A percentile compares a stretch with the other conserved stretches of the same genome.
Conservation (phyloP, 2,888 invertebrate species). For the Cataglyphis rosenhaueri region DNA sequence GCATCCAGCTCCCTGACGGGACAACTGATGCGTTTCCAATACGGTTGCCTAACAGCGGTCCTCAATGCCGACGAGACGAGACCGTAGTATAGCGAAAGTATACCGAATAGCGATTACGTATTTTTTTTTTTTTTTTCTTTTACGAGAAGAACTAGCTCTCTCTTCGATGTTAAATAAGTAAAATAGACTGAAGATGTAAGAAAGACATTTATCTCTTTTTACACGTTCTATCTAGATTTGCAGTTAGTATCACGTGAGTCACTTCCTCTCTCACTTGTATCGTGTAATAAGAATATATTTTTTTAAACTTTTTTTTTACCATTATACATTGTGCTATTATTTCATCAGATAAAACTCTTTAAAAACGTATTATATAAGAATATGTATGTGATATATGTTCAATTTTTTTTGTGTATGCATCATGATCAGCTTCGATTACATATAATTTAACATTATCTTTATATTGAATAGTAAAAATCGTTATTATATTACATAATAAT, state of each 20-base stretch:
- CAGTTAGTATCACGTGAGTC: not conserved
- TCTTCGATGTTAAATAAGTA: not conserved
- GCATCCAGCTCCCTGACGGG: conserved; percentile 61
- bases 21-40: conserved; percentile 80
- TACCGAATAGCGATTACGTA: conserved; percentile 36
- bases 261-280: not conserved
- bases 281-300: conserved; percentile 14
- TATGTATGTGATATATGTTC: not conserved
- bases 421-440: not conserved
- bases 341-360: not conserved
- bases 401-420: not conserved
- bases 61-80: conserved; percentile 40
- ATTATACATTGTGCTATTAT: not conserved
- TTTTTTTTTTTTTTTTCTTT: conserved; percentile 33
- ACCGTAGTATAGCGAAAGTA: conserved; percentile 24
- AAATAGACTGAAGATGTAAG: not conserved
- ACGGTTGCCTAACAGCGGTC: conserved; percentile 70
- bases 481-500: not conserved
- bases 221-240: not conserved
- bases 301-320: not conserved
- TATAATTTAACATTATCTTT: not conserved
- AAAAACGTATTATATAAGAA: not conserved
- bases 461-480: not conserved
- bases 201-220: not conserved
- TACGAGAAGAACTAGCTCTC: not conserved